Evolutionary conservation across 1,140 invertebrate genomes (phyloP), one percentile per base, ranked within the genome.

Genomic region (Hylyphantes graminicola): DNA sequence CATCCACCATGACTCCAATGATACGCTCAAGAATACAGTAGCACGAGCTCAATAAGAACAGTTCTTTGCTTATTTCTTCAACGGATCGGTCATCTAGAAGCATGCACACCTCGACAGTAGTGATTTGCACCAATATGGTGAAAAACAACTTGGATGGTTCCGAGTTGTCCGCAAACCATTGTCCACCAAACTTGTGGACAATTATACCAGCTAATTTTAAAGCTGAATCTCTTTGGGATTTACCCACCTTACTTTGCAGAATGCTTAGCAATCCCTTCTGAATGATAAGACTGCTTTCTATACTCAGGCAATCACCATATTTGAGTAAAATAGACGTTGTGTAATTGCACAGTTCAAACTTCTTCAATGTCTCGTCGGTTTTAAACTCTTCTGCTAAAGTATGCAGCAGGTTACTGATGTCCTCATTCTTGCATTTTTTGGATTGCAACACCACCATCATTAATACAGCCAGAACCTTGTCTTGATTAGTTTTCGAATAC

Each of bases 21-120:
- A 94, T 94, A 53, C 93, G 90, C 89, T 98, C 96, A 55, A 98
- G 90, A 55, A 97, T 93, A 67, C 93, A 91, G 87, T 97, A 98
- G 88, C 96, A 97, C 61, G 94, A 91, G 21, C 93, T 93, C 2
- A 97, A 91, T 17, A 97, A 90, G 50, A 88, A 87, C 9, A 88
- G 81, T 72, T 96, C 93, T 48, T 91, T 90, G 87, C 94, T 92
- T 9, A 95, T 93, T 88, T 94, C 91, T 88, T 96, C 94, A 84
- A 96, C 91, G 50, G 87, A 87, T 87, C 94, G 94, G 85, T 96
- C 95, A 88, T 98, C 96, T 63, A 97, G 89, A 87, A 96, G 94
- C 95, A 98, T 97, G 87, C 96, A 92, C 4, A 97, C 93, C 92
- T 98, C 96, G 88, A 98, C 95, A 72, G 95, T 95, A 86, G 94